Conservation (phyloP, 1,140 invertebrate genomes). For the Papilio helenus region DNA sequence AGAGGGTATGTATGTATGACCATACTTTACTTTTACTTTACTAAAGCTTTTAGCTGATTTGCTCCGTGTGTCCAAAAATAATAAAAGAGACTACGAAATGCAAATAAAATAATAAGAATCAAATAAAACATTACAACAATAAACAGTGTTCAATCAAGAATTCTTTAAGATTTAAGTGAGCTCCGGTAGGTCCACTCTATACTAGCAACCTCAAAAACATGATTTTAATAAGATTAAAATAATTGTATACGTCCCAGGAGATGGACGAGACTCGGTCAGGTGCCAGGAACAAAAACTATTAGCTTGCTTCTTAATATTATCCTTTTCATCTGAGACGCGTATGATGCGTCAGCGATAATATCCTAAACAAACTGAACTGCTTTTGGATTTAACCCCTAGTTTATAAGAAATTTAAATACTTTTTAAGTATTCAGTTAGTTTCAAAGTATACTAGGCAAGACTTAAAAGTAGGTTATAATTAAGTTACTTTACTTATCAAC, state of each 20-base stretch:
- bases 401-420: neutral
- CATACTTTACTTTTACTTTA: too few species aligned
- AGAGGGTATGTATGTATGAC: too few species aligned
- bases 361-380: constrained; percentile 33
- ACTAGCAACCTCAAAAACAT: constrained; percentile 53
- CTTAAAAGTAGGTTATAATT: too few species aligned
- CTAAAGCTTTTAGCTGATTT: too few species aligned
- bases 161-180: neutral
- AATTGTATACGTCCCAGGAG: constrained; percentile 78
- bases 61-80: too few species aligned
- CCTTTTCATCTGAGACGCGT: constrained; percentile 37
- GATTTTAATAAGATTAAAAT: constrained; percentile 82
- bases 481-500: too few species aligned
- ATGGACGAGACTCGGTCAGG: constrained; percentile 70
- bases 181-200: constrained; percentile 52
- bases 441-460: neutral
- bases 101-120: neutral
- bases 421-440: too few species aligned
- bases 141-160: too few species aligned
- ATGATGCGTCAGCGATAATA: constrained; percentile 40
- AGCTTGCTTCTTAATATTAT: constrained; percentile 48
- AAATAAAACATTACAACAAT: too few species aligned
- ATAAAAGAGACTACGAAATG: too few species aligned
- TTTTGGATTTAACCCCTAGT: neutral
- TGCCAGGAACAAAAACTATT: constrained; percentile 66